Base-by-base conservation (phyloP, 2,888 invertebrate genomes). In the Hypselothyrea guttata region DNA sequence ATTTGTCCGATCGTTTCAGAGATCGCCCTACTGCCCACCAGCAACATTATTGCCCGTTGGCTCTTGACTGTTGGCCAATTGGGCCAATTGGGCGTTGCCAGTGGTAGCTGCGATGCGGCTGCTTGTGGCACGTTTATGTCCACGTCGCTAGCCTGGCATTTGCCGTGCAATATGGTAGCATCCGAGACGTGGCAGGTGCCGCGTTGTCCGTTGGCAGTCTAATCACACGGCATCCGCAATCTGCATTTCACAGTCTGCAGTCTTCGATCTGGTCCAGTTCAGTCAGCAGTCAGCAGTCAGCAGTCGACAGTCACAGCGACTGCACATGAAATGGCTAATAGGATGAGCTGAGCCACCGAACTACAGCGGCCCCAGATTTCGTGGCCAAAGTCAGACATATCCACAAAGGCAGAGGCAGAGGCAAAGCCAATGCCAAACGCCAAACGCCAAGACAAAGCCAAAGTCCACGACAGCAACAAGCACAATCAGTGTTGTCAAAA, bases 1-100 rank as follows among this genome's bases (percentile, higher is more conserved):
- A 77, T 82, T 82, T 77, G 76, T 56, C 59, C 52, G 53, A 77
- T 86, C 81, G 81, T 82, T 82, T 71, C 51, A 49, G 48, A 59
- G 64, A 46, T 54, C 61, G 57, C 63, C 63, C 64, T 59, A 59
- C 56, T 48, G 55, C 48, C 52, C 53, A 56, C 58, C 47, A 16
- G n/a, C 38, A 11, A 18, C 11, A 9, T 34, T 28, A 46, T 70
- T 81, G 71, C 58, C 71, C 75, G 63, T 63, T 60, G 2, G 62
- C 55, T 52, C 42, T 48, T 44, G 30, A 56, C 3, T 28, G 38
- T 27, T 18, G n/a, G 55, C 22, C 5, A 5, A 47, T 38, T 54
- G 35, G 46, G 12, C 31, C 35, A 16, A 30, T n/a, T 34, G 12
- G 33, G 46, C 30, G 18, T 12, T 12, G 34, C 13, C 4, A 11